phyloP scores from a whole-genome alignment of 1,140 invertebrate species.

The Aphelinus atriplicis region DNA sequence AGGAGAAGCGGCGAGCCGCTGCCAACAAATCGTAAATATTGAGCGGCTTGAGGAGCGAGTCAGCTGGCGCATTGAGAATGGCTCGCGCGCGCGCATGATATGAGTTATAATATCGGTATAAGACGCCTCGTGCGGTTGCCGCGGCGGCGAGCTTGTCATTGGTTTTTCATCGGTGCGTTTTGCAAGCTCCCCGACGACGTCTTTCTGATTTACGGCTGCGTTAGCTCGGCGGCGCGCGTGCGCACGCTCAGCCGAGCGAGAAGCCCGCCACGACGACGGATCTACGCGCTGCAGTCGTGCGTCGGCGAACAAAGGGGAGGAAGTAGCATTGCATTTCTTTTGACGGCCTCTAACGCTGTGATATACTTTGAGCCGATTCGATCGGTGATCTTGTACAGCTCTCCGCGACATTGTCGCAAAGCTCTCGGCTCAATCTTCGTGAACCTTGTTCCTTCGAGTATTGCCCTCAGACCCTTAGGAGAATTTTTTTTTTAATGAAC shows the following conservation, averaged over 20 bases:
- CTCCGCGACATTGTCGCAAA: background rate
- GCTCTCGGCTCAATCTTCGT: too few relatives aligned
- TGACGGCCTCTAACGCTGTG: too few relatives aligned
- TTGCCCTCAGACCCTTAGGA: too few relatives aligned
- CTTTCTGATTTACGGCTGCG: constrained; percentile 51
- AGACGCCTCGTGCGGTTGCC: background rate
- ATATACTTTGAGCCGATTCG: background rate
- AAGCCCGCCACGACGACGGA: background rate
- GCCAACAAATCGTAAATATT: constrained; percentile 17
- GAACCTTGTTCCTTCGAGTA: too few relatives aligned
- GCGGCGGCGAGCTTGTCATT: constrained; percentile 19
- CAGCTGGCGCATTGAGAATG: background rate
- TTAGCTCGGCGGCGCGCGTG: constrained; percentile 32
- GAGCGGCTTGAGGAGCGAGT: background rate
- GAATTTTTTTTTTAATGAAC: too few relatives aligned
- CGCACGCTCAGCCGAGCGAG: background rate
- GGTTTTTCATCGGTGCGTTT: constrained; percentile 3
- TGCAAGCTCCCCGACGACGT: constrained; percentile 28
- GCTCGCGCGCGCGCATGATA: background rate
- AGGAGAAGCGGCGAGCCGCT: background rate
- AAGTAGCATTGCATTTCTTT: background rate
- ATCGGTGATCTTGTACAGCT: background rate
- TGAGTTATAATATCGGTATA: constrained; percentile 13
- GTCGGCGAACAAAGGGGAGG: constrained; percentile 1
- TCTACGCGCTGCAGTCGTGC: background rate